These are phyloP conservation scores for Callospermophilus lateralis DNA, from an alignment of 2,113 vertebrate species.

Conservation along the genomic window DNA sequence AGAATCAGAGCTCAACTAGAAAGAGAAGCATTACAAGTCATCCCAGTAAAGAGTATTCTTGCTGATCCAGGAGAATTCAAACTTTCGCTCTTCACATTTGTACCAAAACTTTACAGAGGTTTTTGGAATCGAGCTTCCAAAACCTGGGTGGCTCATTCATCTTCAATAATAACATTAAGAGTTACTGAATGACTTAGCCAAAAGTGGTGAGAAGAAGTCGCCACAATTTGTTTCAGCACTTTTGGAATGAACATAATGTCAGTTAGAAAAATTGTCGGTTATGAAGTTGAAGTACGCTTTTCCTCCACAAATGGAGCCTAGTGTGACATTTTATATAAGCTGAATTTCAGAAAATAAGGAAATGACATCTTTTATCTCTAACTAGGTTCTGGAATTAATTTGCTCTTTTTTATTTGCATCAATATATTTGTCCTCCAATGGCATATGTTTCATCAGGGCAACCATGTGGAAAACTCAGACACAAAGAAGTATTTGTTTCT, in stretches of 20 bases:
- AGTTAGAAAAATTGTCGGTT: slow-evolving; percentile 51
- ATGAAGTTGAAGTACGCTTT: slow-evolving; percentile 27
- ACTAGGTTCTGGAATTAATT: slow-evolving; percentile 76
- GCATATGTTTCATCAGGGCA: slow-evolving; percentile 66
- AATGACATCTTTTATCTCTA: slow-evolving; percentile 77
- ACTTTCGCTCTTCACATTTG: slow-evolving; percentile 43
- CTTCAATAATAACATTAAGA: slow-evolving; percentile 58
- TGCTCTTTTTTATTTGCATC: slow-evolving; percentile 69
- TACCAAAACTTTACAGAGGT: slow-evolving; percentile 59
- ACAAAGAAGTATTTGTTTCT: slow-evolving; percentile 75
- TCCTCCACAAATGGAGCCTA: slow-evolving; percentile 48
- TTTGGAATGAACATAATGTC: slow-evolving; percentile 67
- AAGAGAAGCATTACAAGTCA: slow-evolving; percentile 12
- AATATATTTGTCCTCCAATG: slow-evolving; percentile 60
- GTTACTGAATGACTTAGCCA: slow-evolving; percentile 38
- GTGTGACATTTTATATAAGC: slow-evolving; percentile 63
- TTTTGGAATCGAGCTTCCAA: slow-evolving; percentile 67
- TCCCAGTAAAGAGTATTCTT: slow-evolving; percentile 18
- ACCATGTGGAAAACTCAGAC: slow-evolving; percentile 63
- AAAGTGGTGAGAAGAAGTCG: slow-evolving; percentile 38
- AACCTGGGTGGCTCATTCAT: slow-evolving; percentile 71
- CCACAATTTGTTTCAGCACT: slow-evolving; percentile 55
- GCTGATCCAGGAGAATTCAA: slow-evolving; percentile 61
- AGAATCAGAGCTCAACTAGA: slow-evolving; percentile 5
- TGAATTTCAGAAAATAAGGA: slow-evolving; percentile 64